phyloP scores from a whole-genome alignment of 92 coral and sea anemone species.

The Parazoanthus atlanticus region DNA sequence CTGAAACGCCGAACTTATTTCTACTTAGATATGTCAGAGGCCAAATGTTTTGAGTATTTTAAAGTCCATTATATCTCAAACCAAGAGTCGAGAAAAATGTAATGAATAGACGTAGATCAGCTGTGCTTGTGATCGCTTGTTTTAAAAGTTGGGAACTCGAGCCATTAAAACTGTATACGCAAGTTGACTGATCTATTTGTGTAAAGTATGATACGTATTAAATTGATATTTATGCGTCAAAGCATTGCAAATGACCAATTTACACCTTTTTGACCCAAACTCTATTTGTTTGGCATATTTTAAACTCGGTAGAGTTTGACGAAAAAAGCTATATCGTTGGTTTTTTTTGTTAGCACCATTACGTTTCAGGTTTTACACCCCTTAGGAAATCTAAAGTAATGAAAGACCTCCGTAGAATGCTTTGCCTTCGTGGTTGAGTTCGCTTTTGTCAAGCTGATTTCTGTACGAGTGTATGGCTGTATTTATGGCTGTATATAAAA shows the following conservation, averaged over 20 bases:
- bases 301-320: not conserved
- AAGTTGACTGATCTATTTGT: constrained; percentile 14
- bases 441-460: not conserved
- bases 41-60: constrained; percentile 72
- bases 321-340: not conserved
- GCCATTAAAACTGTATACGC: not conserved
- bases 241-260: constrained; percentile 25
- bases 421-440: constrained; percentile 14
- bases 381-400: not conserved
- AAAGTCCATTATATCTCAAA: constrained; percentile 2
- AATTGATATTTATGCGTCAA: not conserved
- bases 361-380: not conserved
- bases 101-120: not conserved
- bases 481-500: not conserved
- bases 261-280: constrained; percentile 31
- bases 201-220: not conserved
- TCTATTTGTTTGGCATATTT: constrained; percentile 11
- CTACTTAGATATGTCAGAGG: constrained; percentile 83
- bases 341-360: not conserved
- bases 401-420: not conserved
- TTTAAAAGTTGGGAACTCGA: not conserved
- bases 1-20: constrained; percentile 48
- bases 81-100: not conserved
- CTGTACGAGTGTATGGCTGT: not conserved
- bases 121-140: not conserved